Percentiles rank a stretch among this genome's conserved stretches.
These are phyloP conservation scores for Mongoloraphidia duomilia DNA, from an alignment of 2,888 invertebrate species.

Conservation along the genomic window DNA sequence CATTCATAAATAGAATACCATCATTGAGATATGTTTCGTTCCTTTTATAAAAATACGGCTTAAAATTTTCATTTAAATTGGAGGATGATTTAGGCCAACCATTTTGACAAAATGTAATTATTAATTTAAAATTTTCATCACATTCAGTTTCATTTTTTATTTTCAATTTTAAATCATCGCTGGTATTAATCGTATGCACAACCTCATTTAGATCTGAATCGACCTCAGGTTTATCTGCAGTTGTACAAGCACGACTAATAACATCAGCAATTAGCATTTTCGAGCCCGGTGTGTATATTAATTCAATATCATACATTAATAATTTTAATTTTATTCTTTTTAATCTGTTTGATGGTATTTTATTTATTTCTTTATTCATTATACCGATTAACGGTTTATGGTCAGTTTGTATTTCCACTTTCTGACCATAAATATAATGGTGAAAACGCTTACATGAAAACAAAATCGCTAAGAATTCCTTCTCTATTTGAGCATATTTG, in stretches of 20 bases:
- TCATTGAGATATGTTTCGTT: neutral
- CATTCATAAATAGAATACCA: neutral
- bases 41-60: neutral
- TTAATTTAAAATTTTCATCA: too few species aligned
- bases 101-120: too few species aligned
- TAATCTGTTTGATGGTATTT: constrained; percentile 1
- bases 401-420: constrained; percentile 5
- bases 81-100: neutral
- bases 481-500: constrained; percentile 10
- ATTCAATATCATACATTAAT: constrained; percentile 9
- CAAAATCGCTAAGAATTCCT: constrained; percentile 3
- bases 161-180: too few species aligned
- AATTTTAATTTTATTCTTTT: constrained; percentile 7
- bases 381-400: constrained; percentile 8
- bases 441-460: constrained; percentile 8
- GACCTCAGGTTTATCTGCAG: too few species aligned
- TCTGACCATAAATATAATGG: constrained; percentile 5
- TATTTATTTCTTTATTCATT: constrained; percentile 3
- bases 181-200: too few species aligned
- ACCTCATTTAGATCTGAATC: too few species aligned
- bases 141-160: too few species aligned
- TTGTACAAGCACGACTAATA: too few species aligned
- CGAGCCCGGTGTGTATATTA: too few species aligned
- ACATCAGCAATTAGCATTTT: too few species aligned
- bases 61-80: too few species aligned